A percentile compares a stretch with the other conserved stretches of the same genome.
phyloP scores from a whole-genome alignment of 2,888 invertebrate genomes.

The Ormyrus thymus region DNA sequence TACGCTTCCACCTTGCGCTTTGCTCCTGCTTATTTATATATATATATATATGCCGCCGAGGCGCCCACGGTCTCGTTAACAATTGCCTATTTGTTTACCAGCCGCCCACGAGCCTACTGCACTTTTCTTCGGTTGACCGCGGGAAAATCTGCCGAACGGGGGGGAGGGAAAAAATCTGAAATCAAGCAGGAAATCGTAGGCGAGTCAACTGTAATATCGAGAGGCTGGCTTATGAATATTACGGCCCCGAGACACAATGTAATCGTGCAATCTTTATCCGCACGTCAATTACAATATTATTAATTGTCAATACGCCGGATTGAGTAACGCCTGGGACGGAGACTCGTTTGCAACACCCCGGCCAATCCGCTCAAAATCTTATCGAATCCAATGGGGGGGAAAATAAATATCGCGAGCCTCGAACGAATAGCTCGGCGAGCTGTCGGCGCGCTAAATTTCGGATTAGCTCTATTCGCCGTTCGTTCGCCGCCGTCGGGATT shows the following conservation, averaged over 20 bases:
- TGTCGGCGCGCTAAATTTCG: constrained; percentile 14
- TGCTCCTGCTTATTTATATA: too few relatives aligned
- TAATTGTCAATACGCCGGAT: too few relatives aligned
- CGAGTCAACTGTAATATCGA: neutral
- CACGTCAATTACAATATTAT: neutral
- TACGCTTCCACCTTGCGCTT: too few relatives aligned
- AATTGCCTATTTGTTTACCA: too few relatives aligned
- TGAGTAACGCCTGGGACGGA: too few relatives aligned
- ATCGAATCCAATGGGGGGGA: too few relatives aligned
- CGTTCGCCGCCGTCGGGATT: constrained; percentile 14
- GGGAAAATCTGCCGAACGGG: neutral
- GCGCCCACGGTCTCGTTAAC: too few relatives aligned
- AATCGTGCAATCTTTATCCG: constrained; percentile 1
- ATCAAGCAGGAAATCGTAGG: constrained; percentile 21
- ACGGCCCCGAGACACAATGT: neutral
- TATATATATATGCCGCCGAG: too few relatives aligned
- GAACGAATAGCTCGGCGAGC: neutral
- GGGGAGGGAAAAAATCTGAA: neutral
- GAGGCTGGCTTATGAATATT: neutral
- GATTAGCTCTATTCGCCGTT: constrained; percentile 24
- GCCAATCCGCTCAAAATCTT: neutral
- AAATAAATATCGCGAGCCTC: neutral
- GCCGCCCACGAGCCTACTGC: too few relatives aligned
- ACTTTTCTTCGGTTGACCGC: too few relatives aligned
- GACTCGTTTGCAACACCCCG: neutral